phyloP scores from a whole-genome alignment of 2,113 vertebrate species.

The Lasiurus borealis region DNA sequence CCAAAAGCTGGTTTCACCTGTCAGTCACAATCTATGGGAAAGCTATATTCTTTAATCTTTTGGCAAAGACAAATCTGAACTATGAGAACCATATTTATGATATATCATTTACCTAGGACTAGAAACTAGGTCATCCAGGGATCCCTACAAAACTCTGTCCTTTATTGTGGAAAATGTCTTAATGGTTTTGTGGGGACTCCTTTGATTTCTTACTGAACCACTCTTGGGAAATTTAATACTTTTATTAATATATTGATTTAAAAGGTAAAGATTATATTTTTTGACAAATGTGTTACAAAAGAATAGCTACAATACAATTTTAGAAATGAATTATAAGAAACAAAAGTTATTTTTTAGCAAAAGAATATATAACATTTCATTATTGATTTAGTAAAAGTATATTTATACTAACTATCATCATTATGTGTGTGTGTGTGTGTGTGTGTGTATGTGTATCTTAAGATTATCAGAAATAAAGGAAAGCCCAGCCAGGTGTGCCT shows the following conservation, averaged over 20 bases:
- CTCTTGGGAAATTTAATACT: neutral
- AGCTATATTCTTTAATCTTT: neutral
- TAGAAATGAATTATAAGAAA: neutral
- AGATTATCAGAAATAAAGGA: neutral
- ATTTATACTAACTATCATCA: neutral
- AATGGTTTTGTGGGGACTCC: neutral
- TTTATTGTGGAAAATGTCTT: neutral
- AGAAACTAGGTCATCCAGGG: neutral
- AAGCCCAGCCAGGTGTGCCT: neutral
- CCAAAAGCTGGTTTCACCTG: neutral
- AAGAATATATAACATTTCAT: neutral
- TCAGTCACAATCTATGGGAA: neutral
- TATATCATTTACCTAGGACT: neutral
- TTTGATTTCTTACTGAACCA: neutral
- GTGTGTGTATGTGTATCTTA: neutral
- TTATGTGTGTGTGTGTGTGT: neutral
- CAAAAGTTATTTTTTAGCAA: neutral
- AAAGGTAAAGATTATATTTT: neutral
- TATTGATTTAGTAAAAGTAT: neutral
- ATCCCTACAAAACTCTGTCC: neutral
- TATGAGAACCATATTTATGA: neutral
- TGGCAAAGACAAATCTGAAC: neutral
- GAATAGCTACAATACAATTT: neutral
- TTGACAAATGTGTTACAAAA: conserved; percentile 18
- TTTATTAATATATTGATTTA: neutral